These are phyloP conservation scores for Dicyrtoma fusca DNA, from an alignment of 2,888 invertebrate genomes.

Conservation along the genomic window DNA sequence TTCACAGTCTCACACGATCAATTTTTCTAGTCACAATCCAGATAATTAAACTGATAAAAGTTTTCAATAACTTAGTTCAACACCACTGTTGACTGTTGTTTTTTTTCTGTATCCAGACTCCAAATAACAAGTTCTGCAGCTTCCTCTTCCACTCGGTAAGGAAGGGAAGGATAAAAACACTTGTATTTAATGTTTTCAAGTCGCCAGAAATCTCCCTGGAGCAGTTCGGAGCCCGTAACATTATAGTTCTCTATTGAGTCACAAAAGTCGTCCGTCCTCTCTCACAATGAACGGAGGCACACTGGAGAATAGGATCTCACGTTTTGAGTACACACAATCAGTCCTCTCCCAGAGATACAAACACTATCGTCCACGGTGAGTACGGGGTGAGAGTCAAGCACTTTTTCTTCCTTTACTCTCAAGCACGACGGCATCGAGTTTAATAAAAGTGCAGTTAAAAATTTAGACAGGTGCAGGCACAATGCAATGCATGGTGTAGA, in stretches of 20 bases:
- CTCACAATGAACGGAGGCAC: background rate
- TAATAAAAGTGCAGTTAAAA: background rate
- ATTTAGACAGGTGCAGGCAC: slow-evolving; percentile 14
- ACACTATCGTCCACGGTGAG: background rate
- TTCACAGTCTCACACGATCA: background rate
- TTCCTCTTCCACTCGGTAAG: no score
- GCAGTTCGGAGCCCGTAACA: no score
- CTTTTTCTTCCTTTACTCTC: slow-evolving; percentile 3
- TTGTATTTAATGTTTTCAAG: no score
- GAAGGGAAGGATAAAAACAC: no score
- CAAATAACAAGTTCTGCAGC: no score
- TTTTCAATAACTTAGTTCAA: no score
- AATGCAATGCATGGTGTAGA: background rate
- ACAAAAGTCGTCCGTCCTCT: background rate
- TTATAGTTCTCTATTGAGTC: background rate
- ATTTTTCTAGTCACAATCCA: background rate
- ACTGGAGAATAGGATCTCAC: background rate
- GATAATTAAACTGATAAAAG: background rate
- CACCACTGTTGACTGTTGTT: no score
- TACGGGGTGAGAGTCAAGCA: slow-evolving; percentile 8
- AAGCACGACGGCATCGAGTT: background rate
- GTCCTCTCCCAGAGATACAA: background rate
- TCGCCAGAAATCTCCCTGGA: no score
- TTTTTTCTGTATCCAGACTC: no score
- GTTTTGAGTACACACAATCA: background rate